Conservation (phyloP, 2,797 vertebrate genomes). For the Heteromormyrus szaboi region DNA sequence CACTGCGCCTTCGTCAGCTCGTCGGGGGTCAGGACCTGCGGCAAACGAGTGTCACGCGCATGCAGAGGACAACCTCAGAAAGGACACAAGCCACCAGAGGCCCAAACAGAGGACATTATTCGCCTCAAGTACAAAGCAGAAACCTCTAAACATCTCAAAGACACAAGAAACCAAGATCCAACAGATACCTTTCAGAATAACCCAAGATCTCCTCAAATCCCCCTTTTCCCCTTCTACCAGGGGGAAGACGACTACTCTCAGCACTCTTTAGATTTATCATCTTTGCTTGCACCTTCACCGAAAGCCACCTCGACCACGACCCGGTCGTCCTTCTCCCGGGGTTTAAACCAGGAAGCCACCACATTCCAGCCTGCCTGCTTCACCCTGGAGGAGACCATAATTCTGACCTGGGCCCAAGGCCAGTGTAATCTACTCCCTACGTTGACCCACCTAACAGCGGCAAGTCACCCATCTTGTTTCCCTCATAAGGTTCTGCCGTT, state of each 20-base stretch:
- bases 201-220: neutral
- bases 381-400: neutral
- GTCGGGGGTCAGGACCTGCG: constrained; percentile 77
- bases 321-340: neutral
- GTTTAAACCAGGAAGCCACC: neutral
- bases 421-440: neutral
- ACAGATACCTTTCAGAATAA: neutral
- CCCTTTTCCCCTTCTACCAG: neutral
- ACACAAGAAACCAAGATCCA: neutral
- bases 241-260: neutral
- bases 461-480: neutral
- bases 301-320: neutral
- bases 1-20: constrained; percentile 80
- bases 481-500: neutral
- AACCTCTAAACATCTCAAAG: neutral
- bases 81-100: neutral
- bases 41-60: neutral
- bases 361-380: neutral
- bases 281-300: neutral
- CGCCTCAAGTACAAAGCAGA: neutral
- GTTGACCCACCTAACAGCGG: neutral
- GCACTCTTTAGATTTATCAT: neutral
- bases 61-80: neutral
- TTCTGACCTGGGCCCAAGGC: neutral
- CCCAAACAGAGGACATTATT: neutral